Conservation (phyloP, 2,888 invertebrate species). For the Nemurella pictetii region DNA sequence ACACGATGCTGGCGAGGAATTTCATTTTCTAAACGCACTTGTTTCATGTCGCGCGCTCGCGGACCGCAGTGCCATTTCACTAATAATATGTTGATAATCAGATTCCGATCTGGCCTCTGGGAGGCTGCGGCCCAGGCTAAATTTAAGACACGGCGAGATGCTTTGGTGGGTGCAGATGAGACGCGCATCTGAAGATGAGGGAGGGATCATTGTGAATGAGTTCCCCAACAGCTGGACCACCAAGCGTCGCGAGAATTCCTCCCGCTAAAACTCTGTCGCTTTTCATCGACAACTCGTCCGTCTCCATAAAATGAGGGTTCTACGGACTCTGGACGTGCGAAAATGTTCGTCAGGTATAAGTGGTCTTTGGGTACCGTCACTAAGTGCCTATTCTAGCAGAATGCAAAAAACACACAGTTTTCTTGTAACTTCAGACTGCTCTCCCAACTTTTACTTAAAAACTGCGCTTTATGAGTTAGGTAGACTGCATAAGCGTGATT, state of each 20-base stretch:
- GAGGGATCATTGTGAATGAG: constrained; percentile 9
- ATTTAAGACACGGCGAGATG: background rate
- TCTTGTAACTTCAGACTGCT: too few species aligned
- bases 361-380: background rate
- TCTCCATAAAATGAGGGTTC: too few species aligned
- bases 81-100: background rate
- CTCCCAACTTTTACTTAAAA: too few species aligned
- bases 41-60: background rate
- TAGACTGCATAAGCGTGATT: too few species aligned
- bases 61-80: background rate
- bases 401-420: too few species aligned
- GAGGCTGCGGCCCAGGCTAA: background rate
- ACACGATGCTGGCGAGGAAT: too few species aligned
- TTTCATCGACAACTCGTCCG: background rate
- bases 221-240: background rate
- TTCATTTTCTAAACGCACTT: too few species aligned
- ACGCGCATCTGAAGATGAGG: background rate
- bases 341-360: too few species aligned
- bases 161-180: background rate
- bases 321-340: too few species aligned
- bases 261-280: background rate
- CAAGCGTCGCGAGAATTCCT: background rate
- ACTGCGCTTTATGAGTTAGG: too few species aligned
- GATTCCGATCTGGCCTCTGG: background rate
- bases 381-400: background rate